Evolutionary conservation across 2,888 invertebrate species (phyloP).

Genomic region (Parapristionchus giblindavisi): DNA sequence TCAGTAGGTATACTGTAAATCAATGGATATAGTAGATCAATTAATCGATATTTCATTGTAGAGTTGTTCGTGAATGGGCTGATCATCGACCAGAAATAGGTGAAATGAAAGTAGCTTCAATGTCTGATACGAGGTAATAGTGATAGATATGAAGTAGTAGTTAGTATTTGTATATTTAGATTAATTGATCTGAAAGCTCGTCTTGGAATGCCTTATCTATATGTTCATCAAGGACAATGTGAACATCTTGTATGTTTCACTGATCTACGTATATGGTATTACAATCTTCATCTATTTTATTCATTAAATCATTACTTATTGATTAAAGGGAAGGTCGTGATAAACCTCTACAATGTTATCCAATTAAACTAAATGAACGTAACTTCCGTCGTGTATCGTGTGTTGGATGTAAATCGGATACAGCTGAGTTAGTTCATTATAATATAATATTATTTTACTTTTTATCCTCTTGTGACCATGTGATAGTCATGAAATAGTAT

Average conservation of each 20-base stretch:
- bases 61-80: conserved; percentile 76
- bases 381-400: conserved; percentile 49
- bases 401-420: conserved; percentile 43
- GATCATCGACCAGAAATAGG: conserved; percentile 71
- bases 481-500: not conserved
- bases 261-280: conserved; percentile 75
- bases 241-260: conserved; percentile 87
- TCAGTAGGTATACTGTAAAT: not conserved
- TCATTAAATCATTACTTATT: too few species aligned
- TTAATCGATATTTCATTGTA: conserved; percentile 43
- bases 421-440: conserved; percentile 43
- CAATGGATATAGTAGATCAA: not conserved
- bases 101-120: conserved; percentile 72
- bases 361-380: conserved; percentile 46
- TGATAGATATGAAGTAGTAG: not conserved
- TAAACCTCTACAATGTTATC: conserved; percentile 39
- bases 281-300: too few species aligned
- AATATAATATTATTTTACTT: not conserved
- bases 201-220: conserved; percentile 82
- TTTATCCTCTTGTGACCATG: not conserved
- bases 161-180: conserved; percentile 16
- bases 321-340: conserved; percentile 25
- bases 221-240: conserved; percentile 89
- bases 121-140: conserved; percentile 46
- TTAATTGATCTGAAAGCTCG: conserved; percentile 74